These are phyloP conservation scores for Rhorus exstirpatorius DNA, from an alignment of 2,888 invertebrate species.

Conservation along the genomic window DNA sequence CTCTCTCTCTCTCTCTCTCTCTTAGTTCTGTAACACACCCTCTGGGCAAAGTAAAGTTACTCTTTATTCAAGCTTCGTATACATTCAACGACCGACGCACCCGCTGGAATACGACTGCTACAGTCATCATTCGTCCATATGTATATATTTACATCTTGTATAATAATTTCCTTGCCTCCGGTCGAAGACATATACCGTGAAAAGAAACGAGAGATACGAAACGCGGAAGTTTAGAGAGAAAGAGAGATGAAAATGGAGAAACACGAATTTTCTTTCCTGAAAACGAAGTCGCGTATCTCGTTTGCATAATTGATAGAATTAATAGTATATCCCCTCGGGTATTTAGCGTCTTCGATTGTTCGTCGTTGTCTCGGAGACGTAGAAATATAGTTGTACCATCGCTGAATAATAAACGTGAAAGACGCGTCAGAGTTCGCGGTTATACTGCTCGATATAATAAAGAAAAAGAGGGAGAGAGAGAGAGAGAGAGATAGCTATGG, in stretches of 20 bases:
- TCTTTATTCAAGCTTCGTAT: slow-evolving; percentile 57
- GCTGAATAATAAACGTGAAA: slow-evolving; percentile 50
- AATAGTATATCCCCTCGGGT: slow-evolving; percentile 75
- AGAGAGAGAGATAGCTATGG: slow-evolving; percentile 61
- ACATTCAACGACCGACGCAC: slow-evolving; percentile 50
- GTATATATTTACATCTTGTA: slow-evolving; percentile 1
- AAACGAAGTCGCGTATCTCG: slow-evolving; percentile 61
- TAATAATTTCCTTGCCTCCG: not conserved
- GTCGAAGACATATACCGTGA: slow-evolving; percentile 8
- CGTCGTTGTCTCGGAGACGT: slow-evolving; percentile 35
- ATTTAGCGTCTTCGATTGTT: slow-evolving; percentile 49
- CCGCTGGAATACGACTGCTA: slow-evolving; percentile 43
- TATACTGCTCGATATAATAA: slow-evolving; percentile 37
- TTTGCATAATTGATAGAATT: slow-evolving; percentile 77
- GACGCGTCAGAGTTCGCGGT: slow-evolving; percentile 45
- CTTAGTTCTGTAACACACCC: slow-evolving; percentile 13
- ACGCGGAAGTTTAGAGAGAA: not conserved
- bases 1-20: not conserved
- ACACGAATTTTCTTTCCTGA: slow-evolving; percentile 43
- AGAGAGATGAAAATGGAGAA: slow-evolving; percentile 23
- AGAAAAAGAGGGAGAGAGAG: slow-evolving; percentile 63
- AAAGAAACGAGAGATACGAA: slow-evolving; percentile 35
- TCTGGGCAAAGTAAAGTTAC: slow-evolving; percentile 48
- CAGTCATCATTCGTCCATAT: slow-evolving; percentile 9
- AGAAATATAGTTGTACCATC: slow-evolving; percentile 32